Evolutionary conservation across 2,797 vertebrate genomes (phyloP).

Genomic region (Danio aesculapii): DNA sequence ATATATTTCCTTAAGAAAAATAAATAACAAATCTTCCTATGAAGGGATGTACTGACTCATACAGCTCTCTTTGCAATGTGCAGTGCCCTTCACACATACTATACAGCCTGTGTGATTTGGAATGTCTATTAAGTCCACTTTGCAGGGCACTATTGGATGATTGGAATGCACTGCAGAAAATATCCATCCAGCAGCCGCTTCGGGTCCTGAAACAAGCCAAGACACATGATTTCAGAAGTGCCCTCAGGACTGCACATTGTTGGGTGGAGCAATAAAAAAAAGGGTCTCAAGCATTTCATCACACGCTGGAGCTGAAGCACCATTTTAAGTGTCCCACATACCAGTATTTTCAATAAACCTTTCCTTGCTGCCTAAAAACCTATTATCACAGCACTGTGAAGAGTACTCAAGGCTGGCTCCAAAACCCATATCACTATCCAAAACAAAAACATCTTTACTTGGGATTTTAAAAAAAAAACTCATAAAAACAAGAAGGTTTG

Average conservation of each 20-base stretch:
- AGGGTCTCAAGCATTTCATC: constrained; percentile 18
- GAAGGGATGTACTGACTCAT: background rate
- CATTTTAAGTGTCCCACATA: constrained; percentile 33
- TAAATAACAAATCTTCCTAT: background rate
- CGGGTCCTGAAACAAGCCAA: background rate
- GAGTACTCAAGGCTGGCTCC: constrained; percentile 1
- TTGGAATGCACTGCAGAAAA: constrained; percentile 19
- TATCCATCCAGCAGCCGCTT: constrained; percentile 21
- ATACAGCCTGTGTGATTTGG: constrained; percentile 10
- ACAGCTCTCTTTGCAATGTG: constrained; percentile 7
- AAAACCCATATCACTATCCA: constrained; percentile 28
- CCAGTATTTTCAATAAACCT: constrained; percentile 34
- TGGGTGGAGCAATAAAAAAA: constrained; percentile 25
- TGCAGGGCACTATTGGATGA: constrained; percentile 12
- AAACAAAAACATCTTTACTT: constrained; percentile 36
- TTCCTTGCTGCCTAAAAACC: constrained; percentile 9
- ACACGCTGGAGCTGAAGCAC: constrained; percentile 22
- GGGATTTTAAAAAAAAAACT: background rate
- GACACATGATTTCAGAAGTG: constrained; percentile 14
- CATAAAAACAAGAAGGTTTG: constrained; percentile 4
- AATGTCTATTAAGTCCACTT: constrained; percentile 23
- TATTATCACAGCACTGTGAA: constrained; percentile 22
- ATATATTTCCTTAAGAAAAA: background rate
- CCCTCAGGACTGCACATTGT: constrained; percentile 7
- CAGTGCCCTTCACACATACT: constrained; percentile 1